Evolutionary conservation across 1,140 invertebrate genomes (phyloP).

Genomic region (Drosophila mayri): DNA sequence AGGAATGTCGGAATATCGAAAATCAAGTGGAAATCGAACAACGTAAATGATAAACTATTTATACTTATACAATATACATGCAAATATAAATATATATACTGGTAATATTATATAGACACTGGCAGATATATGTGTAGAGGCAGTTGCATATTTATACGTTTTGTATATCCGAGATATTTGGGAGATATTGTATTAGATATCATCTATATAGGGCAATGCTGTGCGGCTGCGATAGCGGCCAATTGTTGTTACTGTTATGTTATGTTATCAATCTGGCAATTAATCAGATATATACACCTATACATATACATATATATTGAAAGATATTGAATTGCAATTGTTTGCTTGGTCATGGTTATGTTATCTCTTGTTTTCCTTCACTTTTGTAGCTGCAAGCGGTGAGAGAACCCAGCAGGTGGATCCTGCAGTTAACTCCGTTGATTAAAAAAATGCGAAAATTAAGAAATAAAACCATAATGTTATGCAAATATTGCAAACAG

Average conservation of each 20-base stretch:
- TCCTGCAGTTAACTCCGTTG: conserved; percentile 11
- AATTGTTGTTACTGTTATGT: conserved; percentile 70
- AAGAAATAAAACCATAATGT: conserved; percentile 1
- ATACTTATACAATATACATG: conserved; percentile 55
- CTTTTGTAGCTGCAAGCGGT: conserved; percentile 23
- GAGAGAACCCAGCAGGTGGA: conserved; percentile 15
- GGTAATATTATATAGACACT: conserved; percentile 32
- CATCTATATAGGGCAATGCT: conserved; percentile 56
- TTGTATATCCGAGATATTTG: conserved; percentile 57
- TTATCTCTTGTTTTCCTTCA: conserved; percentile 4
- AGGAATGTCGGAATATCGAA: not conserved
- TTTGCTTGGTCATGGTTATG: conserved; percentile 18
- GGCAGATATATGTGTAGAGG: conserved; percentile 28
- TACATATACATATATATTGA: conserved; percentile 16
- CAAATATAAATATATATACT: conserved; percentile 37
- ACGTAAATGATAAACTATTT: conserved; percentile 53
- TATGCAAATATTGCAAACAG: conserved; percentile 27
- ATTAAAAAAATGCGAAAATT: not conserved
- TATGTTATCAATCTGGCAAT: conserved; percentile 34
- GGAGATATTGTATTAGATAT: conserved; percentile 50
- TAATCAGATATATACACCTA: conserved; percentile 33
- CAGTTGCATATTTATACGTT: conserved; percentile 75
- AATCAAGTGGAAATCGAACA: conserved; percentile 25
- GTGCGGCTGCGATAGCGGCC: conserved; percentile 46
- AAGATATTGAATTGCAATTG: conserved; percentile 37